Conservation (phyloP, 2,113 vertebrate species). For the Myanophis thanlyinensis region DNA sequence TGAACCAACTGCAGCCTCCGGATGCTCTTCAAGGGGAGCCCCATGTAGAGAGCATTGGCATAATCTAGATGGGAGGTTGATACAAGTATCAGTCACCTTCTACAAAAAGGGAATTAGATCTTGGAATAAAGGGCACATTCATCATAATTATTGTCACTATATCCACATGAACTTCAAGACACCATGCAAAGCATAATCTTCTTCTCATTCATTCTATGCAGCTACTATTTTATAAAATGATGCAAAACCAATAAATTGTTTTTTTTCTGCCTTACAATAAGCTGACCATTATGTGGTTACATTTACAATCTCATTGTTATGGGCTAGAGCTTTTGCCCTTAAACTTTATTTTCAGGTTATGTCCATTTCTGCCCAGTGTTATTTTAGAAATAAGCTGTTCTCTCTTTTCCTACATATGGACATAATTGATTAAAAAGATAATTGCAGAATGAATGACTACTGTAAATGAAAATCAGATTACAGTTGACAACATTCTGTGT, state of each 20-base stretch:
- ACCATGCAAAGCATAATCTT: background rate
- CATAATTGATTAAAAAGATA: background rate
- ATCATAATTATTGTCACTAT: background rate
- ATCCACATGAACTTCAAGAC: background rate
- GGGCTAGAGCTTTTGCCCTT: background rate
- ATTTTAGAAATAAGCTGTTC: background rate
- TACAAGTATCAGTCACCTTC: background rate
- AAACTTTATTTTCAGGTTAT: background rate
- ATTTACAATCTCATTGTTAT: background rate
- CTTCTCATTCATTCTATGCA: background rate
- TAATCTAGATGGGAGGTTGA: too few species aligned
- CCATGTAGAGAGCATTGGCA: too few species aligned
- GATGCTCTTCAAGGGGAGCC: too few species aligned
- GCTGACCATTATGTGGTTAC: background rate
- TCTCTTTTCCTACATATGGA: background rate
- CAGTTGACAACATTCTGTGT: background rate
- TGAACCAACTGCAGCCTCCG: too few species aligned
- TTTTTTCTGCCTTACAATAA: background rate
- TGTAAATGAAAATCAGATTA: background rate
- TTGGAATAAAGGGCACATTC: background rate
- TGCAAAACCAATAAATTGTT: too few species aligned
- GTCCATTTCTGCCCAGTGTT: background rate
- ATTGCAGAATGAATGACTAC: background rate
- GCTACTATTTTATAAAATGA: background rate
- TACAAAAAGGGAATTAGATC: background rate